phyloP scores from a whole-genome alignment of 1,140 invertebrate genomes.

The Adelges cooleyi region DNA sequence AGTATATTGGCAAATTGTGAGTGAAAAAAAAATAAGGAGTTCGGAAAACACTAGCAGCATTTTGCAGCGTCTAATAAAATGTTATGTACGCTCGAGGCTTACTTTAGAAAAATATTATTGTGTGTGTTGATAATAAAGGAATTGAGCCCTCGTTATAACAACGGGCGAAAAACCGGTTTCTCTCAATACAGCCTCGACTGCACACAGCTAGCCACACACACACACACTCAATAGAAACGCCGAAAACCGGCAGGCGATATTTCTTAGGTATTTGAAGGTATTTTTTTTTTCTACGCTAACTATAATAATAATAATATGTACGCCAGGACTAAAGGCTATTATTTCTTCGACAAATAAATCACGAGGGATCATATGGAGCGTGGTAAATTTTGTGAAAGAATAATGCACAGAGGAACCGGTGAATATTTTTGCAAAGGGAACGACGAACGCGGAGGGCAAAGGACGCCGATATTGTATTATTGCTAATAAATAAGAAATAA shows the following conservation, averaged over 20 bases:
- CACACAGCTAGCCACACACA: no score
- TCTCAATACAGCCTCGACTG: not conserved
- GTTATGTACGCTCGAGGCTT: not conserved
- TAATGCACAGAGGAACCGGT: not conserved
- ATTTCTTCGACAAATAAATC: conserved; percentile 26
- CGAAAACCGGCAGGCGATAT: conserved; percentile 25
- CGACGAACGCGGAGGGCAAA: not conserved
- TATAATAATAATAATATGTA: not conserved
- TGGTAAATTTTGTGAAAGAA: conserved; percentile 26
- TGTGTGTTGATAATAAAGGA: not conserved
- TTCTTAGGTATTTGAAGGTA: conserved; percentile 20
- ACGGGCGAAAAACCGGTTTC: conserved; percentile 25
- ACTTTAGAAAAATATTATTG: conserved; percentile 19
- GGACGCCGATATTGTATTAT: conserved; percentile 1
- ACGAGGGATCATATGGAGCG: conserved; percentile 27
- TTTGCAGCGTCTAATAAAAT: conserved; percentile 11
- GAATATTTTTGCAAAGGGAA: no score
- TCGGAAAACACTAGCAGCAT: no score
- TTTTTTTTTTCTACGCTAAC: not conserved
- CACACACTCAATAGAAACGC: conserved; percentile 16
- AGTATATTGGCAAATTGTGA: no score
- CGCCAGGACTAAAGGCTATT: conserved; percentile 16
- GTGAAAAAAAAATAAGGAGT: no score
- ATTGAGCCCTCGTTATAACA: conserved; percentile 18
- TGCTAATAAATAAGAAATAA: conserved; percentile 20